Base-by-base conservation (phyloP, 1,140 invertebrate genomes). In the Delia radicum region DNA sequence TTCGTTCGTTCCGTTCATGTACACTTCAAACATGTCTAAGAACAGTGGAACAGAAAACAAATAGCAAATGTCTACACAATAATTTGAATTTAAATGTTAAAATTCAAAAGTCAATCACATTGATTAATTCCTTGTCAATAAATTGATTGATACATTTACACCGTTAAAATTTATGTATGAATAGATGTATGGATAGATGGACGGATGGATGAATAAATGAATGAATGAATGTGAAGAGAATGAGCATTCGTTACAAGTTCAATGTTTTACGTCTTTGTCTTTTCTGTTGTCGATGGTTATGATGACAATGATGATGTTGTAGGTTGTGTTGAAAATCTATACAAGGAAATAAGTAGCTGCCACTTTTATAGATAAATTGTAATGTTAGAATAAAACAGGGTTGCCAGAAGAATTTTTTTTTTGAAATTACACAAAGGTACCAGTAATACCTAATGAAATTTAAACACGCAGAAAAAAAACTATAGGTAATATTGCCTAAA, bases 101-200 rank as follows among this genome's bases (percentile, higher is more conserved):
- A 55, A 21, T 55, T 18, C 15, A 31, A 67, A 31, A 37, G 65
- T 24, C 65, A 69, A 69, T 69, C 65, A 24, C 29, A 69, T 69
- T 69, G 65, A 69, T 69, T 69, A 69, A 69, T 69, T 21, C 65
- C 29, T 15, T 69, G 65, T 69, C 65, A 69, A 37, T 33, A n/a
- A 69, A 69, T 69, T 69, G 29, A 69, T 69, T 69, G 65, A 69
- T 69, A 21, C 7, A 33, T 69, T 69, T 37, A 33, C 29, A 12
- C 21, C 29, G 65, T 33, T 37, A 24, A 15, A 28, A 8, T 37
- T n/a, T 33, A 33, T 33, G 33, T 33, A 10, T 33, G 33, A 33
- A 33, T 0, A 33, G 33, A 33, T 33, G 33, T 4, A 15, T 42
- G 37, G 37, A 0, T 10, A 15, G 7, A 3, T 10, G 6, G 10